phyloP scores from a whole-genome alignment of 1,140 invertebrate genomes.

The Zaprionus gabonicus region DNA sequence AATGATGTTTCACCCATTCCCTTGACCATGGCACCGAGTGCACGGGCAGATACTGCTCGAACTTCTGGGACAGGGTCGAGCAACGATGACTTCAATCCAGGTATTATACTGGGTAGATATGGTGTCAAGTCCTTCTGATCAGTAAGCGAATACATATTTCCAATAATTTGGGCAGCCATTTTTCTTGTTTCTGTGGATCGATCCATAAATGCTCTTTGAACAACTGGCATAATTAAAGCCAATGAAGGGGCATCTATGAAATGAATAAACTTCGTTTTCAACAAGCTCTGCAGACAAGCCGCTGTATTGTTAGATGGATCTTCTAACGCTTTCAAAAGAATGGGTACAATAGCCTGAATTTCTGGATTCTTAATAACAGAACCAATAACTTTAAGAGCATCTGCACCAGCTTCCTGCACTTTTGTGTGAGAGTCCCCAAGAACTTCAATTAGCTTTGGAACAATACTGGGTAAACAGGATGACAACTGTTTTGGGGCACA shows the following conservation, averaged over 20 bases:
- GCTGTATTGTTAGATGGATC: conserved; percentile 98
- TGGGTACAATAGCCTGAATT: conserved; percentile 98
- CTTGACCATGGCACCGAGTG: conserved; percentile 97
- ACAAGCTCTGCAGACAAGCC: conserved; percentile 94
- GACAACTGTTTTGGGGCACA: conserved; percentile 99
- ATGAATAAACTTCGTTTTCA: conserved; percentile 99
- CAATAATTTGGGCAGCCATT: conserved; percentile 99
- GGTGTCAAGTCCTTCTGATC: conserved; percentile 99
- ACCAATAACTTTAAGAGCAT: conserved; percentile 98
- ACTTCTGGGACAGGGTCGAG: conserved; percentile 99
- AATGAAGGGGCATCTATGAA: conserved; percentile 99
- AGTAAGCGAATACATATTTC: conserved; percentile 99
- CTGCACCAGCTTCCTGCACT: conserved; percentile 98
- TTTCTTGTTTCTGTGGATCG: conserved; percentile 98
- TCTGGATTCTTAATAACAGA: conserved; percentile 99
- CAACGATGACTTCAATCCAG: conserved; percentile 97
- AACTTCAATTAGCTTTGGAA: conserved; percentile 99
- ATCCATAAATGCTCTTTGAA: conserved; percentile 98
- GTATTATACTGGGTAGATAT: conserved; percentile 98
- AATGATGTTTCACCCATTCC: conserved; percentile 98
- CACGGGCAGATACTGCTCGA: conserved; percentile 95
- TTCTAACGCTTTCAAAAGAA: conserved; percentile 95
- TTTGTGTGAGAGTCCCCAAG: conserved; percentile 98
- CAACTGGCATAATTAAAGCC: conserved; percentile 99
- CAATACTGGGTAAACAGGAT: conserved; percentile 98